Conservation (phyloP, 2,888 invertebrate species). For the Tinea pellionella region DNA sequence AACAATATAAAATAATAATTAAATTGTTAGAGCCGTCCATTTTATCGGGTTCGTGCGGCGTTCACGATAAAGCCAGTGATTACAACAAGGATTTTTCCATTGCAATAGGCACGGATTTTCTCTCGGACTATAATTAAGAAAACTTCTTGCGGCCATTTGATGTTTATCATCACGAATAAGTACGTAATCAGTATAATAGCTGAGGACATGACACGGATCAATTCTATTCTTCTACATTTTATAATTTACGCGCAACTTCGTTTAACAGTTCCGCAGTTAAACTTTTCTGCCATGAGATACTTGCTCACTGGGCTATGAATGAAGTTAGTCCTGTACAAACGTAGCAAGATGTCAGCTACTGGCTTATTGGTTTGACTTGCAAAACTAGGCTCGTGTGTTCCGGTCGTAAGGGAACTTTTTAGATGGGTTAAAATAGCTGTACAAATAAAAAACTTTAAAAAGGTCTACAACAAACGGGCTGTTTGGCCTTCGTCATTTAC, state of each 20-base stretch:
- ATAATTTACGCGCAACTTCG: too few species aligned
- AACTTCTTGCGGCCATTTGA: not conserved
- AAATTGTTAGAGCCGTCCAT: not conserved
- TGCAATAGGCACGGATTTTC: conserved; percentile 8
- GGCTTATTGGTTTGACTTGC: too few species aligned
- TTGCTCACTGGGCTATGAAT: too few species aligned
- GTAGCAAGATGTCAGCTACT: too few species aligned
- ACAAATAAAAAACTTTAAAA: not conserved
- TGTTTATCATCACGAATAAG: conserved; percentile 11
- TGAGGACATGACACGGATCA: not conserved
- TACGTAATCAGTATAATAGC: conserved; percentile 1
- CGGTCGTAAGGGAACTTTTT: too few species aligned
- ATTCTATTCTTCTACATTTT: not conserved
- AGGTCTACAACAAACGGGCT: too few species aligned
- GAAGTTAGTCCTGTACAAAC: too few species aligned
- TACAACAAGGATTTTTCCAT: conserved; percentile 10
- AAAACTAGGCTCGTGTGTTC: too few species aligned
- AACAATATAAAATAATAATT: not conserved
- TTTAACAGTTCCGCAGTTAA: too few species aligned
- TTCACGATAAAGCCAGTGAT: not conserved
- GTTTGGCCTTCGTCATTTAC: too few species aligned
- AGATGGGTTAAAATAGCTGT: too few species aligned
- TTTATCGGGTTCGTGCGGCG: conserved; percentile 1
- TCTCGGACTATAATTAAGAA: conserved; percentile 11
- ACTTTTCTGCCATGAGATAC: too few species aligned